These are phyloP conservation scores for Ormyrus labotus DNA, from an alignment of 2,888 invertebrate species.

Conservation along the genomic window DNA sequence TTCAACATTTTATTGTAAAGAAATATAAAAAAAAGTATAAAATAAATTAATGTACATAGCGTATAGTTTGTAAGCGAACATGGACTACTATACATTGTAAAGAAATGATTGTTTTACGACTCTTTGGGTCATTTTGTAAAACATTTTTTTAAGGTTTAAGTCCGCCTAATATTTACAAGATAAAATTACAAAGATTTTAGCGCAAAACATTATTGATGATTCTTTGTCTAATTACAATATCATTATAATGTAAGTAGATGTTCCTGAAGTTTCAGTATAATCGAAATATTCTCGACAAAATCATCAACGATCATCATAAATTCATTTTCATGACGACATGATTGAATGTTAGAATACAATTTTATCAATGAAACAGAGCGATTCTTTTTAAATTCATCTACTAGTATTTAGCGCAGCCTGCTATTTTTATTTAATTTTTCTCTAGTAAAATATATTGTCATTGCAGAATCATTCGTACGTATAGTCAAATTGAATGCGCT, in stretches of 20 bases:
- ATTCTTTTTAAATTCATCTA: slow-evolving; percentile 9
- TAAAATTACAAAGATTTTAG: slow-evolving; percentile 30
- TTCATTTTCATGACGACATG: slow-evolving; percentile 10
- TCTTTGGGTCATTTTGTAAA: slow-evolving; percentile 52
- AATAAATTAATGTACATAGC: slow-evolving; percentile 48
- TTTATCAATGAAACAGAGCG: slow-evolving; percentile 15
- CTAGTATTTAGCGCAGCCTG: neutral
- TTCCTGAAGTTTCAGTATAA: slow-evolving; percentile 45
- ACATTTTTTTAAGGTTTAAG: slow-evolving; percentile 47
- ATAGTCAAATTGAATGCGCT: slow-evolving; percentile 10
- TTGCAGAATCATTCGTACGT: slow-evolving; percentile 21
- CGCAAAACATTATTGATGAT: slow-evolving; percentile 14
- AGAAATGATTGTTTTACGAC: slow-evolving; percentile 48
- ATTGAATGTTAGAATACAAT: slow-evolving; percentile 32
- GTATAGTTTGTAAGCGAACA: slow-evolving; percentile 51
- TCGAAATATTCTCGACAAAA: slow-evolving; percentile 21
- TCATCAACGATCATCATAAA: slow-evolving; percentile 34
- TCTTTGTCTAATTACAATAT: slow-evolving; percentile 13
- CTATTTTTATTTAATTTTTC: slow-evolving; percentile 20
- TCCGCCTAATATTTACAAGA: slow-evolving; percentile 48
- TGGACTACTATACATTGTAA: slow-evolving; percentile 45
- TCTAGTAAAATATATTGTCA: neutral
- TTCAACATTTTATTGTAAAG: slow-evolving; percentile 73
- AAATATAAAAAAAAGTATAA: slow-evolving; percentile 32
- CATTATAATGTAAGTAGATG: slow-evolving; percentile 38